Evolutionary conservation across 2,888 invertebrate species (phyloP).

Genomic region (Strigamia maritima): DNA sequence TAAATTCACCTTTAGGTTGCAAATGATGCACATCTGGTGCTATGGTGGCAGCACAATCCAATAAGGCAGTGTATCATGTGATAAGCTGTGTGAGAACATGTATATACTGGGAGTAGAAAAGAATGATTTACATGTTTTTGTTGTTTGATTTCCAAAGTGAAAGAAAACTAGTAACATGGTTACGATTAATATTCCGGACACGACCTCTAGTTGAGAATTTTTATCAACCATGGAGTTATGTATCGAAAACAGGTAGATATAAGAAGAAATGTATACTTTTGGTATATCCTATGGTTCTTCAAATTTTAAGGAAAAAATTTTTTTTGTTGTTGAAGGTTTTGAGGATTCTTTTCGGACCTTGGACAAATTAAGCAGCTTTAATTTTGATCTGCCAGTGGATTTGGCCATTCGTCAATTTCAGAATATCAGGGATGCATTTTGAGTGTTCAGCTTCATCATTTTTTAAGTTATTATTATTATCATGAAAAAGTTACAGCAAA

Average conservation of each 20-base stretch:
- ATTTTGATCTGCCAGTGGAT: slow-evolving; percentile 93
- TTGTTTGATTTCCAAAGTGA: slow-evolving; percentile 60
- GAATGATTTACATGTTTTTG: too few relatives aligned
- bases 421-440: slow-evolving; percentile 95
- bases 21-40: too few relatives aligned
- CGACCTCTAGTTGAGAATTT: slow-evolving; percentile 72
- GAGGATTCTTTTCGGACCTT: slow-evolving; percentile 89
- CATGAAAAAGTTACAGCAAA: too few relatives aligned
- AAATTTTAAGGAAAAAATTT: background rate
- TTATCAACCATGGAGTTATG: slow-evolving; percentile 90
- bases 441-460: slow-evolving; percentile 41
- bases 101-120: too few relatives aligned
- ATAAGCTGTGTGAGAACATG: too few relatives aligned
- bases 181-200: slow-evolving; percentile 86
- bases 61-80: too few relatives aligned
- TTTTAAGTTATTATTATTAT: background rate
- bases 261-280: slow-evolving; percentile 48
- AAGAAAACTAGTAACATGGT: slow-evolving; percentile 88
- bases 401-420: slow-evolving; percentile 94
- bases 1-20: too few relatives aligned
- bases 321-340: slow-evolving; percentile 65
- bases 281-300: background rate
- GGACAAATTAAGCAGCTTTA: slow-evolving; percentile 76
- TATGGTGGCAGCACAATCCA: too few relatives aligned
- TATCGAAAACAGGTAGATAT: slow-evolving; percentile 76